Evolutionary conservation across 2,113 vertebrate species (phyloP), one percentile per base, ranked within the genome.

Genomic region (Tamias sibiricus): DNA sequence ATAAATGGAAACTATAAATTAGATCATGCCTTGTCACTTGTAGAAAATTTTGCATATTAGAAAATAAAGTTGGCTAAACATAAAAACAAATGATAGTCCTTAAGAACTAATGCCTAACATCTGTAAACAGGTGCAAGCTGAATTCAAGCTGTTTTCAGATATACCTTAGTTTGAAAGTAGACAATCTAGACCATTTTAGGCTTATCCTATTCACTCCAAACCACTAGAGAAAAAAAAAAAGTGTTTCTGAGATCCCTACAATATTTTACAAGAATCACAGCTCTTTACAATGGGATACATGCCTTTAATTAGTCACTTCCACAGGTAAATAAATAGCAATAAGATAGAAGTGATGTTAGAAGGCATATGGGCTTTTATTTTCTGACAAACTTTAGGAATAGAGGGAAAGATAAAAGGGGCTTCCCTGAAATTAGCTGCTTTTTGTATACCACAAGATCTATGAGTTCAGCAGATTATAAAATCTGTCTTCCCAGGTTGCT

Each of bases 1-100:
- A 42, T 20, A 93, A 90, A 87, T 26, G 83, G 8, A 88, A 71
- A 16, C 19, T 57, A 20, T 24, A 57, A 57, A 24, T 85, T 47
- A 75, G 30, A 69, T 57, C 16, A 54, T 62, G 42, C 8, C n/a
- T 95, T 91, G 79, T 57, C 37, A 57, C 19, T 57, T 22, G 54
- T 57, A 57, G 37, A 59, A 40, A 68, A n/a, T 84, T 66, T 85
- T 88, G 19, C 42, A 40, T 20, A 77, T 77, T 96, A 91, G 72
- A 95, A 90, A 76, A 49, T 85, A 47, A 92, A 90, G 28, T n/a
- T 81, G 59, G 37, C 40, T 81, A 54, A 79, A 57, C 20, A 57
- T 57, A 22, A 24, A 57, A 57, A 57, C 20, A 57, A 22, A 57
- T 57, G 54, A 22, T 57, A 57, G 54, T 57, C 54, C 54, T 57